Percentiles rank a stretch among this genome's conserved stretches.
These are phyloP conservation scores for Luperina testacea DNA, from an alignment of 2,888 invertebrate species.

Conservation along the genomic window DNA sequence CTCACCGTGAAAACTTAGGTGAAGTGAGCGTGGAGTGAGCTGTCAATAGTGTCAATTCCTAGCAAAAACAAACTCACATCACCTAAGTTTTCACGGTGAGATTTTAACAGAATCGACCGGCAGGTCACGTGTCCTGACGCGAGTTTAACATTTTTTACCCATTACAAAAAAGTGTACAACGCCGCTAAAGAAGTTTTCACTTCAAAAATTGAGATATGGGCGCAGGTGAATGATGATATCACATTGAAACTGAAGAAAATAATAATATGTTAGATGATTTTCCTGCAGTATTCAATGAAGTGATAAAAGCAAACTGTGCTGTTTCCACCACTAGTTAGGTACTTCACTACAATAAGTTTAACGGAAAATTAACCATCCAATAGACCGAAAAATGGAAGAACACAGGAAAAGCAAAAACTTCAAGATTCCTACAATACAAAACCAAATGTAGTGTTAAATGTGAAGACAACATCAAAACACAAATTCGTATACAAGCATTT, in stretches of 20 bases:
- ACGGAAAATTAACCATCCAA: conserved; percentile 18
- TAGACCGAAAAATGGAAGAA: conserved; percentile 1
- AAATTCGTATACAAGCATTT: conserved; percentile 53
- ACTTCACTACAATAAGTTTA: background rate
- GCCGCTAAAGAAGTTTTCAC: too few species aligned
- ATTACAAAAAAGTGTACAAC: too few species aligned
- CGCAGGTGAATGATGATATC: background rate
- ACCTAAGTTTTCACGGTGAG: too few species aligned
- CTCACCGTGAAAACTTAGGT: too few species aligned
- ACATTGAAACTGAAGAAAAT: background rate
- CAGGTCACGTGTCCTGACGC: too few species aligned
- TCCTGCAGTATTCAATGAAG: background rate
- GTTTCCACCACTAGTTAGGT: background rate
- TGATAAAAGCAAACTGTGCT: background rate
- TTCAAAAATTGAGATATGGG: too few species aligned
- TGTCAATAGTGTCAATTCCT: too few species aligned
- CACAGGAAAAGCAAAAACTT: conserved; percentile 19
- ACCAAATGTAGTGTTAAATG: conserved; percentile 54
- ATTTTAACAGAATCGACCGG: too few species aligned
- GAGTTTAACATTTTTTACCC: too few species aligned
- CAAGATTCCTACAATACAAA: conserved; percentile 33
- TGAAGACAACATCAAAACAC: conserved; percentile 27
- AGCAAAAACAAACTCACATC: too few species aligned
- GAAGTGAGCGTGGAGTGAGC: too few species aligned
- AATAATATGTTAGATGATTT: background rate